Conservation (phyloP, 2,888 invertebrate species). For the Drosophila fungiperda region DNA sequence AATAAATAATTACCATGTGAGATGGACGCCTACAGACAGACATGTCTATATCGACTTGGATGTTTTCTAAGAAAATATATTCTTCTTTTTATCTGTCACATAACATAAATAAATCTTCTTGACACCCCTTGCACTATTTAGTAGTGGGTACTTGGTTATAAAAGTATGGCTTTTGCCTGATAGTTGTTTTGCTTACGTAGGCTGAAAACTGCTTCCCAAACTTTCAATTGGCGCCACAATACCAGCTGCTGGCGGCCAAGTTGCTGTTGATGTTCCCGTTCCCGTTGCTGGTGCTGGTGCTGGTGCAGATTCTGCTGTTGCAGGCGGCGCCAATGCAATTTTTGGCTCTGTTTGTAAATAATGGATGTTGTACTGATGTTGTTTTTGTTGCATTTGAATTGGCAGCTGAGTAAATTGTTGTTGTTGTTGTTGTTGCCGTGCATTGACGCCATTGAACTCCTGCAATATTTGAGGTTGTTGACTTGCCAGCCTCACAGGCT, state of each 20-base stretch:
- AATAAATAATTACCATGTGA: too few species aligned
- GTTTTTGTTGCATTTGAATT: conserved; percentile 18
- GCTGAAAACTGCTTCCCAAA: conserved; percentile 35
- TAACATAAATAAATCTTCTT: neutral
- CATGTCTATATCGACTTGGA: neutral
- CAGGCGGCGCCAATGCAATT: conserved; percentile 38
- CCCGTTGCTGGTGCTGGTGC: conserved; percentile 14
- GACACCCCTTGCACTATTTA: neutral
- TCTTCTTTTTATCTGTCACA: neutral
- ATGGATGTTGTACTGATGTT: conserved; percentile 14
- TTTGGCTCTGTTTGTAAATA: conserved; percentile 53
- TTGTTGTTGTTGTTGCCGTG: conserved; percentile 36
- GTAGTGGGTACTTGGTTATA: neutral
- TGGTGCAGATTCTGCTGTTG: conserved; percentile 18
- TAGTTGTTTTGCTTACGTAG: conserved; percentile 58
- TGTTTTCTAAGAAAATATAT: neutral
- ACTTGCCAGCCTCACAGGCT: conserved; percentile 54
- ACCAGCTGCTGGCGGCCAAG: conserved; percentile 10
- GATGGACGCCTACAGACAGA: neutral
- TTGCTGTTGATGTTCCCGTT: conserved; percentile 16
- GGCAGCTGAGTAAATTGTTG: conserved; percentile 25
- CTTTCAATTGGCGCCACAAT: conserved; percentile 30
- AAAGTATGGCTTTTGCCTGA: conserved; percentile 47
- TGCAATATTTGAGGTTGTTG: conserved; percentile 73
- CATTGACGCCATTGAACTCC: conserved; percentile 76